Percentiles rank a stretch among this genome's conserved stretches.
These are phyloP conservation scores for Drosophila aff. DNA, from an alignment of 1,140 invertebrate genomes.

Conservation along the genomic window DNA sequence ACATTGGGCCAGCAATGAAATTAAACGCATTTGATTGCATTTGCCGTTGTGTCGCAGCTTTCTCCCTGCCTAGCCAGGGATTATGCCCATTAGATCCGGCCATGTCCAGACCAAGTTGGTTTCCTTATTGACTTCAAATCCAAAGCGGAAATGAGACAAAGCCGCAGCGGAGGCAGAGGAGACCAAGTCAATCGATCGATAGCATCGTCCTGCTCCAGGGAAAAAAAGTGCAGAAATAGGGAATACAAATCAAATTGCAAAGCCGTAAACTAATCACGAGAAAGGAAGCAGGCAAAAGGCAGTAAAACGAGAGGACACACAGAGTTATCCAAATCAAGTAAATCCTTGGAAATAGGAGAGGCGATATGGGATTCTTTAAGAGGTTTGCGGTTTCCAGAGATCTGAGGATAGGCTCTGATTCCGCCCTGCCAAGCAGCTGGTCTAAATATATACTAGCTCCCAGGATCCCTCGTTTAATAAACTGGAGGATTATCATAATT, in stretches of 20 bases:
- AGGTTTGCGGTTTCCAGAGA: constrained; percentile 4
- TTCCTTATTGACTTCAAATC: constrained; percentile 63
- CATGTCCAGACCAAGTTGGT: constrained; percentile 47
- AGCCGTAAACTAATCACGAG: constrained; percentile 71
- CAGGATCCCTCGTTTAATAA: constrained; percentile 25
- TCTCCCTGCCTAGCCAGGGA: constrained; percentile 41
- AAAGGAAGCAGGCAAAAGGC: constrained; percentile 60
- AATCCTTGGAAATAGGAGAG: constrained; percentile 39
- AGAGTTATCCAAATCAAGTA: constrained; percentile 27
- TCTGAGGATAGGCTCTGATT: neutral
- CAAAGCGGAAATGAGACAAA: constrained; percentile 64
- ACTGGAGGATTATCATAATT: constrained; percentile 35
- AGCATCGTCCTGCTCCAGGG: constrained; percentile 38
- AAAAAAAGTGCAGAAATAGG: constrained; percentile 7
- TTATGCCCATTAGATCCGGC: constrained; percentile 33
- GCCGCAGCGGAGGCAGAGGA: constrained; percentile 41
- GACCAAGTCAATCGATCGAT: constrained; percentile 64
- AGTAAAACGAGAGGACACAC: constrained; percentile 58
- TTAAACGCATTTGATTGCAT: constrained; percentile 77
- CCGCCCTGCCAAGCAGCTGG: constrained; percentile 12
- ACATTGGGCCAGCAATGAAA: constrained; percentile 71
- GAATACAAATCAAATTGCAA: constrained; percentile 46
- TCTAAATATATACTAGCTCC: too few species aligned
- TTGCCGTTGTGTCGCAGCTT: constrained; percentile 31
- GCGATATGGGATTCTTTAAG: neutral